Percentiles rank a stretch among this genome's conserved stretches.
These are phyloP conservation scores for Cairina moschata DNA, from an alignment of 2,113 vertebrate species.

Conservation along the genomic window DNA sequence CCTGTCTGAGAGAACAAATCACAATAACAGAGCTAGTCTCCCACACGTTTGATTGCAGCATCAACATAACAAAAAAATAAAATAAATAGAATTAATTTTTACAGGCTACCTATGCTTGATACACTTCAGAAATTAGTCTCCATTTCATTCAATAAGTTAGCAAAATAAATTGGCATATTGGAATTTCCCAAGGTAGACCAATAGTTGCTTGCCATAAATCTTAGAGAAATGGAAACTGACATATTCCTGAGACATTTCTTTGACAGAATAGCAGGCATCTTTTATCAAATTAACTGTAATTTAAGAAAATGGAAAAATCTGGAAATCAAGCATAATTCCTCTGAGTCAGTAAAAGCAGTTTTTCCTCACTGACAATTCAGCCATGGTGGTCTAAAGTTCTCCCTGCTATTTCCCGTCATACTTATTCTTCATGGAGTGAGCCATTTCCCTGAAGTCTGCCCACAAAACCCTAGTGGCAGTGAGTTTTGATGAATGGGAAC, in stretches of 20 bases:
- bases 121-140: not conserved
- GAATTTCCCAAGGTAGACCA: not conserved
- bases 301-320: not conserved
- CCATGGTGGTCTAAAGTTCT: not conserved
- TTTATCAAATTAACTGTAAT: not conserved
- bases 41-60: not conserved
- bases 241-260: not conserved
- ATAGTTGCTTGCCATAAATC: not conserved
- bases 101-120: not conserved
- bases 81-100: not conserved
- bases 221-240: not conserved
- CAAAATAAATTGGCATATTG: not conserved
- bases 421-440: not conserved
- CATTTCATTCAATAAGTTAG: not conserved
- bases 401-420: not conserved
- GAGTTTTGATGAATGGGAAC: not conserved
- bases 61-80: not conserved
- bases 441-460: not conserved
- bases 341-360: not conserved
- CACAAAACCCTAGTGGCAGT: accelerated
- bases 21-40: not conserved
- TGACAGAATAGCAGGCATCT: not conserved
- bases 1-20: not conserved
- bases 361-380: not conserved
- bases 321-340: not conserved